These are phyloP conservation scores for Malthinus flaveolus DNA, from an alignment of 2,888 invertebrate genomes.

Conservation along the genomic window DNA sequence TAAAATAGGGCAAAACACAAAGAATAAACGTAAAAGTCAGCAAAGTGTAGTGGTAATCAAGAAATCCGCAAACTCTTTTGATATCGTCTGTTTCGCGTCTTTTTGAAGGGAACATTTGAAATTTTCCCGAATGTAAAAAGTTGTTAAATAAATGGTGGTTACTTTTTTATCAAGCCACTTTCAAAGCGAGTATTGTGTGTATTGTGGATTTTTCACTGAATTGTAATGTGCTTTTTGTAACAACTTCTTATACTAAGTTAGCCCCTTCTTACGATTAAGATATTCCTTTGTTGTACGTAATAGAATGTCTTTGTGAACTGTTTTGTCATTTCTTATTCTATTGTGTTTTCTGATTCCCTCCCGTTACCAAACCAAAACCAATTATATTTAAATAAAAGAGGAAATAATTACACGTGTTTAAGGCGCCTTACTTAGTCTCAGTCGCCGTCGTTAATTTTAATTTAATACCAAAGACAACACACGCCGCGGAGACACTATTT, in stretches of 20 bases:
- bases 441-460: conserved; percentile 6
- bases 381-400: conserved; percentile 21
- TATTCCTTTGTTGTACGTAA: conserved; percentile 25
- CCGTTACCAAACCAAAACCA: conserved; percentile 17
- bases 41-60: conserved; percentile 18
- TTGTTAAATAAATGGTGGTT: conserved; percentile 28
- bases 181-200: conserved; percentile 19
- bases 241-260: conserved; percentile 21
- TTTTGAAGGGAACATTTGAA: conserved; percentile 1
- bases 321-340: conserved; percentile 28
- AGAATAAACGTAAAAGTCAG: conserved; percentile 29
- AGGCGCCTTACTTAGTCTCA: conserved; percentile 12
- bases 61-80: conserved; percentile 16
- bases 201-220: conserved; percentile 26
- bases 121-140: conserved; percentile 3
- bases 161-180: conserved; percentile 27
- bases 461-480: not conserved
- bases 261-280: conserved; percentile 25
- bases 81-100: conserved; percentile 9
- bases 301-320: conserved; percentile 26
- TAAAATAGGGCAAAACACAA: conserved; percentile 26
- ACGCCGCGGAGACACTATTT: too few relatives aligned
- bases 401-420: conserved; percentile 18
- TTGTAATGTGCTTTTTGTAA: conserved; percentile 28
- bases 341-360: conserved; percentile 14